These are phyloP conservation scores for Micromesistius poutassou DNA, from an alignment of 2,797 vertebrate species.

Conservation along the genomic window DNA sequence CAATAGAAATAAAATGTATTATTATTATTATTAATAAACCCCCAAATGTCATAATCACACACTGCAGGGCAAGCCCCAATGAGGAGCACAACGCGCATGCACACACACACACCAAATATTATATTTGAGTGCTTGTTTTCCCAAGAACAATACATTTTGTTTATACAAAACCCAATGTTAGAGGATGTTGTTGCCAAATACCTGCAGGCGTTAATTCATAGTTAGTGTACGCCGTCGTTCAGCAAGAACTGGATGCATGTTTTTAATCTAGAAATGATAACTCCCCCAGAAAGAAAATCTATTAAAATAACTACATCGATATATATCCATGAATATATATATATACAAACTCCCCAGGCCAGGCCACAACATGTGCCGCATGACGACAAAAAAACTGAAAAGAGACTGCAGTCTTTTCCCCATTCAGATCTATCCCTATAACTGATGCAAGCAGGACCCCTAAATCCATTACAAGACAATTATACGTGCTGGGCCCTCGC, in stretches of 20 bases:
- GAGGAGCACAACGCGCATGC: background rate
- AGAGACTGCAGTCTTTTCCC: conserved; percentile 39
- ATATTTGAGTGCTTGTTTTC: background rate
- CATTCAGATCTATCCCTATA: conserved; percentile 63
- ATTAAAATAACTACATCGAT: background rate
- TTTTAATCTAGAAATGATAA: background rate
- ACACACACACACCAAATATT: background rate
- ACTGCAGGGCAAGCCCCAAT: background rate
- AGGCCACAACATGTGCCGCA: conserved; percentile 20
- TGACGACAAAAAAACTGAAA: conserved; percentile 34
- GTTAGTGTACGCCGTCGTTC: background rate
- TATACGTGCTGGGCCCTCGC: conserved; percentile 59
- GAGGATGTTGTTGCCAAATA: background rate
- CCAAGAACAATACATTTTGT: background rate
- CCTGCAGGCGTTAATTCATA: background rate
- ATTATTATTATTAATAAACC: too few relatives aligned
- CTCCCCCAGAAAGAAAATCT: too few relatives aligned
- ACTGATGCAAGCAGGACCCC: conserved; percentile 65
- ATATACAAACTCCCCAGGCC: background rate
- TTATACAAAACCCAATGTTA: background rate
- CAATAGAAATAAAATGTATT: too few relatives aligned
- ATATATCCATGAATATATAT: background rate
- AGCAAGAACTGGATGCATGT: background rate
- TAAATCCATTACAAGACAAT: conserved; percentile 78
- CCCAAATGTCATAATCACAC: background rate